Conservation (phyloP, 2,797 vertebrate genomes). For the Stomatorhinus walkeri region DNA sequence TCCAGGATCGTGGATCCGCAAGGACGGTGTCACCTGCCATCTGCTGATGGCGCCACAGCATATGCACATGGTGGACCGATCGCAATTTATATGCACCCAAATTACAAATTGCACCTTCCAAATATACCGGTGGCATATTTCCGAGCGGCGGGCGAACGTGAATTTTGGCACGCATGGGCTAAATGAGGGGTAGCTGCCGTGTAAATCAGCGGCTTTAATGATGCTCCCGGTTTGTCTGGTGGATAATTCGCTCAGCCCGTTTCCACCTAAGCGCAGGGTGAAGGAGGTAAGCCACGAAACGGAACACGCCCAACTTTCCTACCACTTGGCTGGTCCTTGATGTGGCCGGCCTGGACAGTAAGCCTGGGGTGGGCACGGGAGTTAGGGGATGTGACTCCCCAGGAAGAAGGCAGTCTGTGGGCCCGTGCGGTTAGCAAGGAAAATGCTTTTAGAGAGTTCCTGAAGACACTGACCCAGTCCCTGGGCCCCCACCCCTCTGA, state of each 20-base stretch:
- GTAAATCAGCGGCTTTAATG: not conserved
- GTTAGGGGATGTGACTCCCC: not conserved
- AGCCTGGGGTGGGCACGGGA: not conserved
- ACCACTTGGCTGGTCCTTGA: not conserved
- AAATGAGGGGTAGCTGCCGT: not conserved
- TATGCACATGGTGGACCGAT: not conserved
- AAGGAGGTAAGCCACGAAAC: not conserved
- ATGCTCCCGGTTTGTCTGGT: not conserved
- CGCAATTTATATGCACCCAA: not conserved
- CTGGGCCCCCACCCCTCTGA: not conserved
- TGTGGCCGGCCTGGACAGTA: not conserved
- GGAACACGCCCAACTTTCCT: not conserved
- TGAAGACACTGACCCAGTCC: not conserved
- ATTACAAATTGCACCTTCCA: not conserved
- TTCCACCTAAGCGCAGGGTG: not conserved
- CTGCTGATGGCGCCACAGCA: not conserved
- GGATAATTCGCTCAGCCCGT: not conserved
- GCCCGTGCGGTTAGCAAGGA: not conserved
- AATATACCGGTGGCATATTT: not conserved
- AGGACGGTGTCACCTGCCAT: not conserved
- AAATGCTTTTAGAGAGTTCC: not conserved
- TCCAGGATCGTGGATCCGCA: not conserved
- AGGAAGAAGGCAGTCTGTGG: not conserved
- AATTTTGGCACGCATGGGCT: not conserved
- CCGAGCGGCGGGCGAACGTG: not conserved